Conservation (phyloP, 2,113 vertebrate genomes). For the Patagioenas fasciata region DNA sequence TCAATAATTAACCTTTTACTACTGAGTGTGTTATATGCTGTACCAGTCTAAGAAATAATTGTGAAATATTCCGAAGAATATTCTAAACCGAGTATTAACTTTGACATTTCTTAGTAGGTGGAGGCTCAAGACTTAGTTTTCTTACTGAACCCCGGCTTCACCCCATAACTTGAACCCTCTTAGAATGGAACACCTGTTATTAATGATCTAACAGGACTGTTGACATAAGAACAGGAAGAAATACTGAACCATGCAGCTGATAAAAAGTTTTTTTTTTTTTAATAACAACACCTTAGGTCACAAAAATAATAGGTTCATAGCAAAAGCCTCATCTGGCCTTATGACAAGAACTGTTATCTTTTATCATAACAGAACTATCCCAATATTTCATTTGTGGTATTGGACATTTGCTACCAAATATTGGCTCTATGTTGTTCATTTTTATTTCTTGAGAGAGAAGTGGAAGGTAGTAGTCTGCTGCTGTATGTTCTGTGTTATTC, state of each 20-base stretch:
- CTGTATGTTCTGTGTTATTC: not conserved
- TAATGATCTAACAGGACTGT: not conserved
- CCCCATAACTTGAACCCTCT: not conserved
- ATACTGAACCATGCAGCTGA: not conserved
- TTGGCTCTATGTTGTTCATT: not conserved
- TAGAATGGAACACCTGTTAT: not conserved
- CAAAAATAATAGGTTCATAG: not conserved
- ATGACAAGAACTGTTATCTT: not conserved
- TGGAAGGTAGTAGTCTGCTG: not conserved
- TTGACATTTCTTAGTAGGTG: not conserved
- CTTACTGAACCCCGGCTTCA: not conserved
- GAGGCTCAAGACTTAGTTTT: not conserved
- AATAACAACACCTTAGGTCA: not conserved
- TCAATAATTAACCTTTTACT: not conserved
- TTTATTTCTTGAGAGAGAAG: not conserved
- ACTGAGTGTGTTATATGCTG: not conserved
- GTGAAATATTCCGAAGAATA: not conserved
- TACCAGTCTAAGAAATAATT: not conserved
- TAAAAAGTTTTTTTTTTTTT: not conserved
- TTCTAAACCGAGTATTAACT: not conserved
- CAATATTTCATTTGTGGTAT: not conserved
- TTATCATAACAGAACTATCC: not conserved
- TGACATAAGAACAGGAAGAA: not conserved
- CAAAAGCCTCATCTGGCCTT: not conserved
- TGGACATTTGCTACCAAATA: not conserved